Conservation (phyloP, 2,113 vertebrate genomes). For the Sialia sialis region DNA sequence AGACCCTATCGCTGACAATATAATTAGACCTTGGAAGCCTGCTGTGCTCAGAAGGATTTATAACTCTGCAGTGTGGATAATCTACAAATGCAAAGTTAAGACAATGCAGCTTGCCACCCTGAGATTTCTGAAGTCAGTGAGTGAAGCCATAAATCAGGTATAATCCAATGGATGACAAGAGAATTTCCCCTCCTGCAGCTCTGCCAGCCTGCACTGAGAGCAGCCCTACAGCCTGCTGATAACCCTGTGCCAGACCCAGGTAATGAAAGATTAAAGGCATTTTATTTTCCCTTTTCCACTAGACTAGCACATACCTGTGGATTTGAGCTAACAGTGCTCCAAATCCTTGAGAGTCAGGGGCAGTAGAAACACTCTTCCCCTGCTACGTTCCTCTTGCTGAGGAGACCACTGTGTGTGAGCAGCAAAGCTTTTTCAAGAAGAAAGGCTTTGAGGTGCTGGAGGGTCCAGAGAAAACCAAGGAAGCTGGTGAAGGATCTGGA, state of each 20-base stretch:
- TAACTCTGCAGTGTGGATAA: slow-evolving; percentile 47
- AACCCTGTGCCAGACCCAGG: background rate
- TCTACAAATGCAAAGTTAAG: slow-evolving; percentile 51
- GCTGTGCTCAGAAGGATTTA: slow-evolving; percentile 59
- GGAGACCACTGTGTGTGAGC: background rate
- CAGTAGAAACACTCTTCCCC: background rate
- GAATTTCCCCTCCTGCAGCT: background rate
- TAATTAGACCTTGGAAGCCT: slow-evolving; percentile 54
- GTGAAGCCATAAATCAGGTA: background rate
- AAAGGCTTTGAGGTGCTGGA: background rate
- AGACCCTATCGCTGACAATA: slow-evolving; percentile 53
- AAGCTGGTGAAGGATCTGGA: background rate
- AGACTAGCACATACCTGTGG: background rate
- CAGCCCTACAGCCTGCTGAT: background rate
- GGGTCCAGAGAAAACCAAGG: background rate
- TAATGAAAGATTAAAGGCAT: background rate
- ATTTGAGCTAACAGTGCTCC: background rate
- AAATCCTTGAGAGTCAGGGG: background rate
- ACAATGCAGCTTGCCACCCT: background rate
- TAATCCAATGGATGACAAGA: background rate
- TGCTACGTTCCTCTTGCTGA: background rate
- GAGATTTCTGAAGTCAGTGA: slow-evolving; percentile 30
- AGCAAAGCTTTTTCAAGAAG: background rate
- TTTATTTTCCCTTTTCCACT: background rate
- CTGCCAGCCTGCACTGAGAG: background rate